phyloP scores from a whole-genome alignment of 2,113 vertebrate species.

The Thalassoma bifasciatum region DNA sequence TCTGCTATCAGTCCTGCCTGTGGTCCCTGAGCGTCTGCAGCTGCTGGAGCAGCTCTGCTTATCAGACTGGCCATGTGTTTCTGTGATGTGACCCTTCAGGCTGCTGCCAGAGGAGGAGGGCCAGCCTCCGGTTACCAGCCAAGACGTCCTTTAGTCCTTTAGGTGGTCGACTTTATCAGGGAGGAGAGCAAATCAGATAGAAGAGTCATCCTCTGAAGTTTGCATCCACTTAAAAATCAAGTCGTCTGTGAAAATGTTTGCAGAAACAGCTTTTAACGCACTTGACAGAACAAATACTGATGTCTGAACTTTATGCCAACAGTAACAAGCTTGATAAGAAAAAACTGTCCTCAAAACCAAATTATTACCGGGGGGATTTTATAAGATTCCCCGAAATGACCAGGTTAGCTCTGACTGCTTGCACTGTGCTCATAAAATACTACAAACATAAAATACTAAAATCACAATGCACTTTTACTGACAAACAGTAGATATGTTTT shows the following conservation, averaged over 20 bases:
- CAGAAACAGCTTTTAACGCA: neutral
- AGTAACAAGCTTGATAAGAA: neutral
- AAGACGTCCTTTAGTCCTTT: conserved; percentile 22
- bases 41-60: conserved; percentile 53
- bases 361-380: too few relatives aligned
- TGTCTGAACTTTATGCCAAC: neutral
- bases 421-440: too few relatives aligned
- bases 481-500: too few relatives aligned
- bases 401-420: too few relatives aligned
- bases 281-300: neutral
- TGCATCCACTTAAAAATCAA: neutral
- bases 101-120: conserved; percentile 39
- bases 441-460: too few relatives aligned
- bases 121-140: conserved; percentile 7
- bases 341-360: too few relatives aligned
- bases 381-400: too few relatives aligned
- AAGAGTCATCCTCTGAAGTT: neutral
- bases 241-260: neutral
- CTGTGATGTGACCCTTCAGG: conserved; percentile 70
- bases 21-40: conserved; percentile 58
- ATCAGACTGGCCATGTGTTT: conserved; percentile 65
- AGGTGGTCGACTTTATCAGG: conserved; percentile 46
- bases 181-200: neutral
- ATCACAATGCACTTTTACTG: too few relatives aligned
- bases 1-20: conserved; percentile 49